These are phyloP conservation scores for Heliconius cydno DNA, from an alignment of 2,888 invertebrate genomes.

Conservation along the genomic window DNA sequence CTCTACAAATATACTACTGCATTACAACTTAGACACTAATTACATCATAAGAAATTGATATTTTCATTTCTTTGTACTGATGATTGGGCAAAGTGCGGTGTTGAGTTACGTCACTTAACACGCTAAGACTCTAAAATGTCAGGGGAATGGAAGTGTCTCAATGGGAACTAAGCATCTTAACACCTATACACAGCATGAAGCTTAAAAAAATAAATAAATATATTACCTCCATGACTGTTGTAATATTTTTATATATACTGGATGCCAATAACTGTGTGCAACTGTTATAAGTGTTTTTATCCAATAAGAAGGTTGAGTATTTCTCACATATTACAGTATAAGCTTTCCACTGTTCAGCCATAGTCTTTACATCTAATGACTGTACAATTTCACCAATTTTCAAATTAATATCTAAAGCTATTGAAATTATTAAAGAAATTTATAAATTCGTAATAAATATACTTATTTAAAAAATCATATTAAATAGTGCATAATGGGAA, in stretches of 20 bases:
- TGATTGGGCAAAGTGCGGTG: too few species aligned
- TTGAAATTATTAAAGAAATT: not conserved
- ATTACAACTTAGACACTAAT: too few species aligned
- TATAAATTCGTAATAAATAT: not conserved
- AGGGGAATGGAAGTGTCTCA: too few species aligned
- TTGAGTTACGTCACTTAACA: too few species aligned
- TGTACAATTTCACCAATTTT: conserved; percentile 76
- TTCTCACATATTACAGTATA: conserved; percentile 75
- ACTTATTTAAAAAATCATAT: not conserved
- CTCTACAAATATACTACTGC: too few species aligned
- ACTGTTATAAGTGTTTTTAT: conserved; percentile 61
- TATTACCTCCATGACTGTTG: conserved; percentile 63
- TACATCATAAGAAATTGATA: too few species aligned
- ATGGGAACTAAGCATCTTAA: too few species aligned
- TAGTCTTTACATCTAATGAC: conserved; percentile 78
- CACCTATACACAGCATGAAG: not conserved
- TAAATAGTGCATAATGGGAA: too few species aligned
- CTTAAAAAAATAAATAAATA: conserved; percentile 24
- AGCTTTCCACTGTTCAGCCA: conserved; percentile 83
- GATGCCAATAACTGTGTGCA: conserved; percentile 60
- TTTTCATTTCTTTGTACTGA: too few species aligned
- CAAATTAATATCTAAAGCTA: conserved; percentile 76
- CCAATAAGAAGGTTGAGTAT: conserved; percentile 63
- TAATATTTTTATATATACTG: conserved; percentile 62
- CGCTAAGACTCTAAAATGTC: too few species aligned